Evolutionary conservation across 2,113 vertebrate genomes (phyloP).

Genomic region (Malurus melanocephalus): DNA sequence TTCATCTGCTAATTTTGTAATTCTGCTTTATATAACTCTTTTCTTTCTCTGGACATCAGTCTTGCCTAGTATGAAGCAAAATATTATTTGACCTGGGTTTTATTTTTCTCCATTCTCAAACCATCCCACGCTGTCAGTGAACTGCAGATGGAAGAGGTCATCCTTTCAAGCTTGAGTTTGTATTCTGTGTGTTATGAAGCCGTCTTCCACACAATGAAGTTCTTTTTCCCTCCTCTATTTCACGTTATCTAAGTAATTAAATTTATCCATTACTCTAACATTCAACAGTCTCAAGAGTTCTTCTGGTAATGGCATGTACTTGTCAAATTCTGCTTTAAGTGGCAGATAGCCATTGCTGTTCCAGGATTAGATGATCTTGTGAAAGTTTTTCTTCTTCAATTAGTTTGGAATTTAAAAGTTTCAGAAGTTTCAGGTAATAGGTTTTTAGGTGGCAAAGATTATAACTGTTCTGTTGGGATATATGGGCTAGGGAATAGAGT

Average conservation of each 20-base stretch:
- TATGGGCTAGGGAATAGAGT: neutral
- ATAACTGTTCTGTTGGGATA: neutral
- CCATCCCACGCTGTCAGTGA: neutral
- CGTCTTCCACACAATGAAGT: slow-evolving; percentile 2
- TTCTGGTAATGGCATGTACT: neutral
- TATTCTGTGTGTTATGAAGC: slow-evolving; percentile 12
- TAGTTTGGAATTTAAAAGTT: slow-evolving; percentile 7
- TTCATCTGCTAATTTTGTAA: neutral
- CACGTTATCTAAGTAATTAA: slow-evolving; percentile 10
- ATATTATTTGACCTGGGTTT: neutral
- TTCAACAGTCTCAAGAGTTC: slow-evolving; percentile 8
- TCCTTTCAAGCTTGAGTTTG: slow-evolving; percentile 9
- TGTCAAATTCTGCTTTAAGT: neutral
- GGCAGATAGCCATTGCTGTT: neutral
- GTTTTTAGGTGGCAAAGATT: neutral
- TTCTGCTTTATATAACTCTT: neutral
- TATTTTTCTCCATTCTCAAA: slow-evolving; percentile 8
- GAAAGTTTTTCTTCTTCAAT: neutral
- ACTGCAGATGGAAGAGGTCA: neutral
- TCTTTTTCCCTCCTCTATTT: neutral
- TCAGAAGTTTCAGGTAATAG: neutral
- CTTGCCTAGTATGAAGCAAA: neutral
- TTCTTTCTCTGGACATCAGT: neutral
- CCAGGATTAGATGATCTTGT: neutral
- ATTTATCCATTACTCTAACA: neutral